These are phyloP conservation scores for Rhinopomastus cyanomelas DNA, from an alignment of 2,113 vertebrate genomes.

Conservation along the genomic window DNA sequence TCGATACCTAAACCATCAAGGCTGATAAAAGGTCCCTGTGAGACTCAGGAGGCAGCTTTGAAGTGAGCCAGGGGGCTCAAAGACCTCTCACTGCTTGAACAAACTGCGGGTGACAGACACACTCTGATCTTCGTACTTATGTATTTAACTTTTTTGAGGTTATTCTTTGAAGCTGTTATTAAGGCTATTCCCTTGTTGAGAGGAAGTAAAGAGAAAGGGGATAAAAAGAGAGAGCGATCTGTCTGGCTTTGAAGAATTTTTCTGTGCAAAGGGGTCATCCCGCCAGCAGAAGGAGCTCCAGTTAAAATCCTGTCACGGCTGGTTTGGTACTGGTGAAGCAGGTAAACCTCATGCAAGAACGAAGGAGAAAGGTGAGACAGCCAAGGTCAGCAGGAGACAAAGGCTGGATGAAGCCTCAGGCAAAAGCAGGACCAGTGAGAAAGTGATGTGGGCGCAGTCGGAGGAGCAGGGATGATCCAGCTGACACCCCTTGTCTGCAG, in stretches of 20 bases:
- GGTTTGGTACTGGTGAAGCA: background rate
- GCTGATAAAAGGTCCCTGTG: background rate
- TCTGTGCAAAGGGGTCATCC: background rate
- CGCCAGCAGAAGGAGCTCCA: constrained; percentile 51
- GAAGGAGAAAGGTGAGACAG: background rate
- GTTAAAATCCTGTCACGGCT: background rate
- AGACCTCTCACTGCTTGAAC: background rate
- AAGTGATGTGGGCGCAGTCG: too few species aligned
- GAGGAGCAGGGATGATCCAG: background rate
- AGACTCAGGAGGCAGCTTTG: background rate
- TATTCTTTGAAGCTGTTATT: too few species aligned
- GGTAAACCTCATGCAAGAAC: background rate
- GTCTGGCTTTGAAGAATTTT: background rate
- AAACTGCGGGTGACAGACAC: background rate
- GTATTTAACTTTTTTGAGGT: accelerated
- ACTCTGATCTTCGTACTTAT: background rate
- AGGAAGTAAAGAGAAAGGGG: background rate
- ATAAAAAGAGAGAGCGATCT: too few species aligned
- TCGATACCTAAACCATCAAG: accelerated
- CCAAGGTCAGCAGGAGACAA: background rate
- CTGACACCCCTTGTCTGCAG: background rate
- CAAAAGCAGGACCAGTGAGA: background rate
- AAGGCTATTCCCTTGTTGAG: background rate
- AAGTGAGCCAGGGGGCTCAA: accelerated
- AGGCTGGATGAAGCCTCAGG: background rate